Base-by-base conservation (phyloP, 2,113 vertebrate genomes). In the Atherinomorus stipes region DNA sequence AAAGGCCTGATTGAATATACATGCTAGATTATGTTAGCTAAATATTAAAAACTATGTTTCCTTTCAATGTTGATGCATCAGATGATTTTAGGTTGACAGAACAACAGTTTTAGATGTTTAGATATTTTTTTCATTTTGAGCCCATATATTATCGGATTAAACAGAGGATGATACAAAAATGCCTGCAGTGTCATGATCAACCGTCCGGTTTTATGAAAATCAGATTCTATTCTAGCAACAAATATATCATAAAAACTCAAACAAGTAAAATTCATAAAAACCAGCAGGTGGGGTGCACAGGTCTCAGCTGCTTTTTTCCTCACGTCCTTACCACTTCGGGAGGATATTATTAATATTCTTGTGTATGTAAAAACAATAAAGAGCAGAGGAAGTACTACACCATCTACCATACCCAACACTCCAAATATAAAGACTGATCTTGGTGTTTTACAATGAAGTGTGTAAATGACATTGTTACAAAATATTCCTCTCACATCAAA, bases 121-220 rank as follows among this genome's bases (percentile, higher is more conserved):
- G n/a, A n/a, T n/a, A n/a, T n/a, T n/a, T n/a, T n/a, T n/a, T n/a
- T n/a, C n/a, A n/a, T n/a, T n/a, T n/a, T 16, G 62, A 1, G 85
- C 11, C 83, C 80, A 6, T 85, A 88, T 9, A 85, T 75, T 1
- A 83, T 21, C 3, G 84, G 84, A 47, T 86, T 84, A 0, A 86
- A 71, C 0, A 87, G 52, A 22, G 81, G 81, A 52, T 83, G 64
- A 63, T 80, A 74, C 10, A 8, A 1, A 11, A 88, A 8, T 0
- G 70, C 0, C 23, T 88, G 83, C 4, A 85, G 11, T 2, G 59
- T 81, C 71, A 81, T n/a, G 3, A 83, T 44, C 0, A 81, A 70
- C 34, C 22, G 64, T 16, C 13, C 72, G 9, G 19, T 26, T 71
- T 60, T 74, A 4, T 75, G 47, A 1, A 84, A 22, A 26, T 82